Evolutionary conservation across 1,140 invertebrate genomes (phyloP).

Genomic region (Hormaphis cornu): DNA sequence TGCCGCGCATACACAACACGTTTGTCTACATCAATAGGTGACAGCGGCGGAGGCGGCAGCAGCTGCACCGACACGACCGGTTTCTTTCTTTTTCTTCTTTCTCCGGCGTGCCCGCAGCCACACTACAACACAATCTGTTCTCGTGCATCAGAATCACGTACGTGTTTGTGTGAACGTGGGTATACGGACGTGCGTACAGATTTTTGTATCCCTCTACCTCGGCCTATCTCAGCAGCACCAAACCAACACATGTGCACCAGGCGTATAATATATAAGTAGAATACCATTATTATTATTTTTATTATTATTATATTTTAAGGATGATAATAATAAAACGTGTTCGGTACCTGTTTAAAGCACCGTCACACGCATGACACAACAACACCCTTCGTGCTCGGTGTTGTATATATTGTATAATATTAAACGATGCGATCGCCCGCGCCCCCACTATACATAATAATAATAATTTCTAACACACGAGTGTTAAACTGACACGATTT

Average conservation of each 20-base stretch:
- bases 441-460: too few species aligned
- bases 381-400: background rate
- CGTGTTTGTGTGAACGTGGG: background rate
- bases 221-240: background rate
- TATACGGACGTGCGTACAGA: background rate
- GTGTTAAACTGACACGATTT: too few species aligned
- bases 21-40: conserved; percentile 27
- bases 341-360: background rate
- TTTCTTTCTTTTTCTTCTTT: background rate
- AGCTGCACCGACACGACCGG: conserved; percentile 16
- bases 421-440: too few species aligned
- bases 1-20: background rate
- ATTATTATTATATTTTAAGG: conserved; percentile 4
- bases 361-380: too few species aligned
- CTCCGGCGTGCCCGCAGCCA: background rate
- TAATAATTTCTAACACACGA: too few species aligned
- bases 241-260: background rate
- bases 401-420: background rate
- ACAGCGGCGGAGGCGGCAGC: background rate
- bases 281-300: background rate
- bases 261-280: background rate
- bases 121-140: conserved; percentile 7
- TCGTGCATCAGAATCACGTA: conserved; percentile 21
- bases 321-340: background rate
- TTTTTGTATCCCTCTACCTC: background rate